Percentiles rank a stretch among this genome's conserved stretches.
Evolutionary conservation across 2,113 vertebrate species (phyloP).

Genomic region (Thunnus thynnus): DNA sequence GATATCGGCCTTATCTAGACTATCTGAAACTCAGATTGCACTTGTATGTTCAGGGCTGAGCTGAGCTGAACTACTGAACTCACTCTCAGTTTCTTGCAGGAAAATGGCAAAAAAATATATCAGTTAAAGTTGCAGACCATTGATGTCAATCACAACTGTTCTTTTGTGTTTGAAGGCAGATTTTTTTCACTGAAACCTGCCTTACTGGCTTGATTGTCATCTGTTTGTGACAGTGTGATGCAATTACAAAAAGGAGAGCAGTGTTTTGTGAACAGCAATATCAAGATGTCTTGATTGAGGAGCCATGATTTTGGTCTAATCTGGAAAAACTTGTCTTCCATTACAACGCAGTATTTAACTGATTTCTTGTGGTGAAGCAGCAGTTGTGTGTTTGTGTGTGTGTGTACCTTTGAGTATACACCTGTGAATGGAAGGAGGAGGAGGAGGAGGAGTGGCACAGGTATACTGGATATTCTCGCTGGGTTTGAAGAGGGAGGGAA

Average conservation of each 20-base stretch:
- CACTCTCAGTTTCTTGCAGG: not conserved
- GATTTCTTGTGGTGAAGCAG: not conserved
- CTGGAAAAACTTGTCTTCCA: conserved; percentile 32
- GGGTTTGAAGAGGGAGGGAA: conserved; percentile 55
- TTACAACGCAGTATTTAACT: not conserved
- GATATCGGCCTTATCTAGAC: conserved; percentile 27
- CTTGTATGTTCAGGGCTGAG: not conserved
- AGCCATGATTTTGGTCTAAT: not conserved
- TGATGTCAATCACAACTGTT: conserved; percentile 19
- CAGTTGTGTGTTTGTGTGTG: conserved; percentile 14
- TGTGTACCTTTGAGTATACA: conserved; percentile 20
- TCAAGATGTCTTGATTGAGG: not conserved
- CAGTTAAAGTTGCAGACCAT: not conserved
- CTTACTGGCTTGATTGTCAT: conserved; percentile 3
- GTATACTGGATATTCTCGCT: conserved; percentile 63
- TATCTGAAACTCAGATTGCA: conserved; percentile 28
- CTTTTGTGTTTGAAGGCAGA: not conserved
- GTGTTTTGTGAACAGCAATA: conserved; percentile 21
- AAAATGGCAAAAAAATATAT: conserved; percentile 11
- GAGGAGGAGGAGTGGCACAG: conserved; percentile 53
- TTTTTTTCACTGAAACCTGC: not conserved
- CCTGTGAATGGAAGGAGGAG: conserved; percentile 24
- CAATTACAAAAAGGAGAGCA: not conserved
- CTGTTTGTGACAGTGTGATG: not conserved
- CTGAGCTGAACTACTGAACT: not conserved